A percentile compares a stretch with the other conserved stretches of the same genome.
Conservation (phyloP, 2,113 vertebrate species). For the Takifugu flavidus region DNA sequence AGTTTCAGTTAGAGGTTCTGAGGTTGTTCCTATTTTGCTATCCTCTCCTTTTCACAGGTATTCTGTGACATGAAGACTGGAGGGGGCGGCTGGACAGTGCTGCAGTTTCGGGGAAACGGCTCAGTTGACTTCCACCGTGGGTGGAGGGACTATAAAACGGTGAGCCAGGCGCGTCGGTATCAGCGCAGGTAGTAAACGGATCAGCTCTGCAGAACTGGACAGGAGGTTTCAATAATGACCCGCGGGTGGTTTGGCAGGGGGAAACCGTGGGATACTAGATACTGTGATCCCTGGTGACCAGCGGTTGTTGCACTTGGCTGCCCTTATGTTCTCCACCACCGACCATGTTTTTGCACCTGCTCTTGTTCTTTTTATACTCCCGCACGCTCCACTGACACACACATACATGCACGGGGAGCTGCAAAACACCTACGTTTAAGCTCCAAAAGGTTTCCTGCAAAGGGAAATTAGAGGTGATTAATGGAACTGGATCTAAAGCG, state of each 20-base stretch:
- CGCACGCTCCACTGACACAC: conserved; percentile 17
- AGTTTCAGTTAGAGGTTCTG: not conserved
- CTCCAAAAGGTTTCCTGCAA: conserved; percentile 6
- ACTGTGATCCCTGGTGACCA: conserved; percentile 56
- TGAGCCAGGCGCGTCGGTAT: conserved; percentile 39
- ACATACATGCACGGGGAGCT: conserved; percentile 4
- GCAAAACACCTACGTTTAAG: conserved; percentile 14
- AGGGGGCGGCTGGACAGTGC: conserved; percentile 81
- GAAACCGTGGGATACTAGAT: conserved; percentile 51
- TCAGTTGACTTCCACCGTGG: conserved; percentile 76
- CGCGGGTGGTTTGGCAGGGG: conserved; percentile 23
- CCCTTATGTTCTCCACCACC: conserved; percentile 35
- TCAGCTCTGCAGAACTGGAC: conserved; percentile 19
- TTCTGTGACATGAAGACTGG: conserved; percentile 81
- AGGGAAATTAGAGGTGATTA: conserved; percentile 7
- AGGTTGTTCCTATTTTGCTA: not conserved
- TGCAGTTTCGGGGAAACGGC: conserved; percentile 78
- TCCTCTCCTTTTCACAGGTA: conserved; percentile 58
- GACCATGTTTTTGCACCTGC: conserved; percentile 70
- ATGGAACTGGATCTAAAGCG: conserved; percentile 17
- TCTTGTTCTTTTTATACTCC: conserved; percentile 41
- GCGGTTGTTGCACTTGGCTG: conserved; percentile 57
- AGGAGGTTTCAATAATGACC: conserved; percentile 54
- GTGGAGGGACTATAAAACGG: conserved; percentile 81
- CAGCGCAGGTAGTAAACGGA: not conserved